Evolutionary conservation across 2,797 vertebrate genomes (phyloP), one percentile per base, ranked within the genome.

Genomic region (Microctenopoma steveboyesi): DNA sequence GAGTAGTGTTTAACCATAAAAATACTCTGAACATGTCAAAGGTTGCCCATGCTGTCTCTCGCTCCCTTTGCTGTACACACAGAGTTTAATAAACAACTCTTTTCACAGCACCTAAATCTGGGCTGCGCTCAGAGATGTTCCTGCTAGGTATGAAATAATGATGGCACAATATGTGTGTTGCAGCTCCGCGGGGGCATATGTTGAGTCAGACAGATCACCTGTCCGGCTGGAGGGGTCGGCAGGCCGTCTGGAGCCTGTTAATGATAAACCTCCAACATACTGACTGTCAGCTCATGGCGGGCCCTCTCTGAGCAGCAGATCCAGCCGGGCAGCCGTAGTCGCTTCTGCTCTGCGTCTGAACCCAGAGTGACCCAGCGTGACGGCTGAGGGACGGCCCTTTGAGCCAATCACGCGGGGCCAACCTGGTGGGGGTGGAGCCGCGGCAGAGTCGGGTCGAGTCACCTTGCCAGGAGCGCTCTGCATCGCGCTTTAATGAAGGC

Each of bases 401-500:
- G 53, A 86, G 86, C 90, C 91, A 91, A 86, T 90, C 18, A 37
- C 14, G 5, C 5, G 22, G 28, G 22, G 49, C 51, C 18, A 27
- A 25, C 64, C 57, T 55, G 45, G 33, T 12, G 78, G 78, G 76
- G 79, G 79, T 8, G 79, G 82, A 45, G 70, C 58, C 15, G 64
- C 3, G n/a, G 65, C 16, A 3, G 61, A 68, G 62, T 51, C 16
- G 46, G 82, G 76, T 70, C 54, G 58, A 82, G 88, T 93, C 91
- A 93, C 92, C 93, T 94, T 93, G 92, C 92, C 90, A 51, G 79
- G 75, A 72, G 92, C 85, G 69, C 79, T 83, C 72, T 52, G 82
- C 55, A 16, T 68, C 56, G 68, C 14, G 74, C 65, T 88, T 80
- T 90, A 92, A 92, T 93, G 86, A 89, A 86, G 87, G 81, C 76